Evolutionary conservation across 2,113 vertebrate species (phyloP), one percentile per base, ranked within the genome.

Genomic region (Athene noctua): DNA sequence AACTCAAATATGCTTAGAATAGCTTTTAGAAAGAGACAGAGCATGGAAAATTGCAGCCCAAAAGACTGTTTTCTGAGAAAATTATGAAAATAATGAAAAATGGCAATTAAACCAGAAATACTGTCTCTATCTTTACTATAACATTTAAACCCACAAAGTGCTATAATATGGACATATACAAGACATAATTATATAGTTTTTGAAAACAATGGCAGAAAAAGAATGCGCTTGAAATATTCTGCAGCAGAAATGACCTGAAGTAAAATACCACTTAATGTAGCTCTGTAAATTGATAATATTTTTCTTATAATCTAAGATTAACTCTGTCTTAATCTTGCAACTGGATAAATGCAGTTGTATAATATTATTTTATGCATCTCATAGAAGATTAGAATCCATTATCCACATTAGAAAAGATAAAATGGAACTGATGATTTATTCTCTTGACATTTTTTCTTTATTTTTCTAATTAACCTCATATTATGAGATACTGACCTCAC

Each of bases 381-480:
- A 29, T 1, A 67, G 34, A 65, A 83, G 81, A 58, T 5, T 77
- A 40, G 88, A 90, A 72, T 62, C 68, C 71, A 71, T 61, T 94
- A 70, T 55, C 63, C 4, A 3, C 68, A 86, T 93, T 65, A 79
- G 63, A 80, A 90, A 94, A 88, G 65, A 77, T 52, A 80, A 86
- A 94, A 94, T 55, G 10, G 61, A 87, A 58, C 46, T 34, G 21
- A 81, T 83, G 68, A 79, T 79, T 90, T 86, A 92, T 92, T 87
- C 94, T 88, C 89, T 91, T 95, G 90, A 96, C 88, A 92, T 89
- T 92, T 88, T 91, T 88, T 82, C 86, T 90, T 79, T 90, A 81
- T 96, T 97, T 96, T 94, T 95, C 95, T 86, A 97, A 96, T 97
- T 96, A 96, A 95, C 86, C 86, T 95, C 21, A 13, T 94, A 92